Evolutionary conservation across 2,797 vertebrate genomes (phyloP), one percentile per base, ranked within the genome.

Genomic region (Ctenopoma multispine): DNA sequence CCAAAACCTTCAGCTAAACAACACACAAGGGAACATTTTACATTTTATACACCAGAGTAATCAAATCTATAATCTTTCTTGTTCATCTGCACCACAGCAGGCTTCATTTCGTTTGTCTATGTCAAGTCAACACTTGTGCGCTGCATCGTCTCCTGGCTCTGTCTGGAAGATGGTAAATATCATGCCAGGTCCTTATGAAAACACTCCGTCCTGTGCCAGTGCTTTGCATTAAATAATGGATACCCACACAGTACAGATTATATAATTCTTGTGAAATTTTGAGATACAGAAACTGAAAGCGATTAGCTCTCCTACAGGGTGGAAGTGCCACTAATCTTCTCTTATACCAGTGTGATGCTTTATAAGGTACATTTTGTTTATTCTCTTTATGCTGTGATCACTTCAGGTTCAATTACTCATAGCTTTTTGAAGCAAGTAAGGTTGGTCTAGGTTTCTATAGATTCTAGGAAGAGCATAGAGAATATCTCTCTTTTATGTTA

Each of bases 201-300:
- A 40, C 29, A 18, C 24, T 7, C 23, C 29, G 18, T 31, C 48
- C 15, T 12, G 10, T 49, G 44, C 62, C 66, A 71, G 6, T 7
- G 5, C 44, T 20, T 8, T 24, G 34, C 23, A 65, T 46, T 63
- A 55, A 59, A 31, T 18, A n/a, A 41, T 44, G 21, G 31, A 56
- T 36, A 55, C 44, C 73, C 66, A 60, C 62, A 56, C 38, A 24
- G 48, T 5, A 29, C 51, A 63, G 20, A 70, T 69, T 62, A 61
- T 49, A 49, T 59, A 67, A 63, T n/a, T 34, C 47, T 49, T 29
- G n/a, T 31, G 59, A 41, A 48, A 59, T 58, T 15, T 13, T 49
- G 27, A 73, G 24, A 69, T 46, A n/a, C 11, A 55, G 15, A 14
- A 40, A 72, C 67, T 59, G 15, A 68, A 31, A 61, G 41, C 18